Evolutionary conservation across 2,797 vertebrate species (phyloP), one percentile per base, ranked within the genome.

Genomic region (Agapornis canus): DNA sequence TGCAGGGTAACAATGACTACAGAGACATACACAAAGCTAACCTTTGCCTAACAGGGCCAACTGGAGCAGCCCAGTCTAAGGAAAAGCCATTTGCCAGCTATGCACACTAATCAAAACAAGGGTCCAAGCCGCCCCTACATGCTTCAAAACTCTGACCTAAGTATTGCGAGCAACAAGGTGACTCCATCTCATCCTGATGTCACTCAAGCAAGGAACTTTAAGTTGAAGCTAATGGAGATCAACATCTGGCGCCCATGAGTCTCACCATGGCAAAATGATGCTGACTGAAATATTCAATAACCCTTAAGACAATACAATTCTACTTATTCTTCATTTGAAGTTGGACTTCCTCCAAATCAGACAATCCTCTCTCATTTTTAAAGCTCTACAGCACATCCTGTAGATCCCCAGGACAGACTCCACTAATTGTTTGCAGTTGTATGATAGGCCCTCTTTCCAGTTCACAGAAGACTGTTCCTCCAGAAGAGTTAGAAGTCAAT

Each of bases 401-500:
- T 4, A 84, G 63, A 91, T 19, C 37, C 31, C 39, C 69, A 52
- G 69, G 39, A 89, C 17, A n/a, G 51, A 35, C 31, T 52, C 56
- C 42, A 77, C 0, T 0, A 56, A 79, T 8, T 43, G 23, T 80
- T 3, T 66, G 54, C 51, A 32, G n/a, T 29, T 31, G 3, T 31
- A 39, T 2, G 32, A 78, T 13, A 59, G 89, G 25, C 39, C 56
- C 56, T 79, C 73, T 73, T 84, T 54, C 35, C 77, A 90, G 68
- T 19, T 68, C 76, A 72, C 59, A 37, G 71, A 48, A 87, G 56
- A 60, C 10, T 59, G 17, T 26, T 89, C 75, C 85, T 47, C 52
- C 22, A 40, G 32, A 61, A 80, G 35, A 94, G 69, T 45, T n/a
- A 73, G 40, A 68, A 93, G 78, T 68, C 89, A 75, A 71, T 88